phyloP scores from a whole-genome alignment of 2,113 vertebrate species.

The Apodemus speciosus region DNA sequence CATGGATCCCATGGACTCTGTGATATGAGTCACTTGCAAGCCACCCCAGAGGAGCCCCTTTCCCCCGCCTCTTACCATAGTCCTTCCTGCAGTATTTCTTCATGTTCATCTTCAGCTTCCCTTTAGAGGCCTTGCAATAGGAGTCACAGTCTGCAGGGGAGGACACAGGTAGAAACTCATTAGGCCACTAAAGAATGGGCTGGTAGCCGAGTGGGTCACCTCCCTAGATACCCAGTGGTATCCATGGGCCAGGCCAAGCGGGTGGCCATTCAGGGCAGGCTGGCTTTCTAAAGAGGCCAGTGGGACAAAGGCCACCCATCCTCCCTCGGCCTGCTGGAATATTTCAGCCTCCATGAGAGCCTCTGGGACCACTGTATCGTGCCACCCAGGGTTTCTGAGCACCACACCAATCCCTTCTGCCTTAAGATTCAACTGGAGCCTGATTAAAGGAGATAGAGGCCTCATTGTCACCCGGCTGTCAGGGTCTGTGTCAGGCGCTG shows the following conservation, averaged over 20 bases:
- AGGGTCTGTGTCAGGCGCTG: conserved; percentile 89
- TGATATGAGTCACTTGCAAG: not conserved
- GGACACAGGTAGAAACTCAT: conserved; percentile 83
- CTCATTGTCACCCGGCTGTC: conserved; percentile 85
- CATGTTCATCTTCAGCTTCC: conserved; percentile 99
- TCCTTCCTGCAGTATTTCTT: conserved; percentile 99
- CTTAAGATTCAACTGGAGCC: conserved; percentile 85
- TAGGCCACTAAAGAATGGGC: conserved; percentile 80
- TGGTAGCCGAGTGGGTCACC: conserved; percentile 34
- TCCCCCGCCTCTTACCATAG: conserved; percentile 90
- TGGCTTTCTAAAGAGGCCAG: conserved; percentile 83
- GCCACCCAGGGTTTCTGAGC: conserved; percentile 87
- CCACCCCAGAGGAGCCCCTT: not conserved
- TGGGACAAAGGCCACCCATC: conserved; percentile 82
- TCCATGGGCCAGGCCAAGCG: conserved; percentile 84
- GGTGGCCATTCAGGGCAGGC: conserved; percentile 81
- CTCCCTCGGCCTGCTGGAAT: conserved; percentile 63
- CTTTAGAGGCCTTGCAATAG: conserved; percentile 99
- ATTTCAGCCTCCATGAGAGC: conserved; percentile 82
- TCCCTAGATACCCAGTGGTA: conserved; percentile 84
- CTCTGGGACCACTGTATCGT: conserved; percentile 82
- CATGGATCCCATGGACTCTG: not conserved
- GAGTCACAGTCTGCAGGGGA: conserved; percentile 93
- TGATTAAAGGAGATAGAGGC: conserved; percentile 86
- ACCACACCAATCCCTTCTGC: conserved; percentile 84